phyloP scores from a whole-genome alignment of 2,113 vertebrate species.

The Neogale vison region DNA sequence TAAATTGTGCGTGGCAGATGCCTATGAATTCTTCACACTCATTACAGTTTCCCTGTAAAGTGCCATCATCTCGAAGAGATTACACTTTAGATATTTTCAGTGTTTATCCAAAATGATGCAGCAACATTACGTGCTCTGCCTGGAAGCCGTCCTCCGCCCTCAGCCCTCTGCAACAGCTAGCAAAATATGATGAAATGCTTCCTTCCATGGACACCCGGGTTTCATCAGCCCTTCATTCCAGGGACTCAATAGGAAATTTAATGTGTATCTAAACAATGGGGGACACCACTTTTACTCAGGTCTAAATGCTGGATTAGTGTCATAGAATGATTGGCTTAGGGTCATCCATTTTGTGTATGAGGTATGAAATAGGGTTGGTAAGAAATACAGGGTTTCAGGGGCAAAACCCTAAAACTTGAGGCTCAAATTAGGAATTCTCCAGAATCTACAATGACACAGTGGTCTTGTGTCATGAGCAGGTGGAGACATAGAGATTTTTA shows the following conservation, averaged over 20 bases:
- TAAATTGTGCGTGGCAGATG: constrained; percentile 31
- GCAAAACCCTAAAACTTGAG: background rate
- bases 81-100: background rate
- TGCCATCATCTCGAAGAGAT: constrained; percentile 39
- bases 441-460: background rate
- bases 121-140: background rate
- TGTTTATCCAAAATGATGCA: constrained; percentile 40
- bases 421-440: background rate
- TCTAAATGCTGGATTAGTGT: background rate
- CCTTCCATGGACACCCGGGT: background rate
- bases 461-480: background rate
- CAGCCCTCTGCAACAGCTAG: background rate
- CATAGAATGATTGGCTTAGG: background rate
- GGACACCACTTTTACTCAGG: background rate
- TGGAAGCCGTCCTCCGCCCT: background rate
- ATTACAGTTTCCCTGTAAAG: constrained; percentile 23
- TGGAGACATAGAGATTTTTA: background rate
- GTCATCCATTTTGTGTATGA: background rate
- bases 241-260: background rate
- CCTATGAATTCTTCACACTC: constrained; percentile 46
- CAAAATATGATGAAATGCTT: background rate
- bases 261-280: background rate
- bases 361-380: background rate
- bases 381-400: background rate
- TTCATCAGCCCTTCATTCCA: background rate